Evolutionary conservation across 2,888 invertebrate genomes (phyloP).

Genomic region (Hirtodrosophila alboralis): DNA sequence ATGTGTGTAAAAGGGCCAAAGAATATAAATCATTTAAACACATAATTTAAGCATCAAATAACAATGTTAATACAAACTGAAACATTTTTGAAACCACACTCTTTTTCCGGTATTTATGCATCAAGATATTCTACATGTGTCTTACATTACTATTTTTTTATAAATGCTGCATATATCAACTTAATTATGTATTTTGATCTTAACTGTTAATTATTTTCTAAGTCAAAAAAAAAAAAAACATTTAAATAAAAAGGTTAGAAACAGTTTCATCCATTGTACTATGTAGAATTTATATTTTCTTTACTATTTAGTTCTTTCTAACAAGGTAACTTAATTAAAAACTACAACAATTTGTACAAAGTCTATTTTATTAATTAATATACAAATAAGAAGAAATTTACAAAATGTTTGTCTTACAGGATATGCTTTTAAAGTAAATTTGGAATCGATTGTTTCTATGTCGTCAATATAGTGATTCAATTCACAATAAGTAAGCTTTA

Average conservation of each 20-base stretch:
- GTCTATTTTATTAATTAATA: too few species aligned
- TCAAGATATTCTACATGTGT: slow-evolving; percentile 58
- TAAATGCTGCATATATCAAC: slow-evolving; percentile 43
- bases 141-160: slow-evolving; percentile 55
- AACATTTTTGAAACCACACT: slow-evolving; percentile 36
- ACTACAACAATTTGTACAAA: too few species aligned
- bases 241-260: slow-evolving; percentile 63
- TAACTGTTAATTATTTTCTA: slow-evolving; percentile 74
- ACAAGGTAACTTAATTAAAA: too few species aligned
- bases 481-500: too few species aligned
- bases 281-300: slow-evolving; percentile 1
- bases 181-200: slow-evolving; percentile 56
- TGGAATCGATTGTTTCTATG: too few species aligned
- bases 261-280: slow-evolving; percentile 42
- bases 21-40: slow-evolving; percentile 38
- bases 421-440: too few species aligned
- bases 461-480: too few species aligned
- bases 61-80: slow-evolving; percentile 35
- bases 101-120: slow-evolving; percentile 48
- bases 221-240: slow-evolving; percentile 50
- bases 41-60: slow-evolving; percentile 24
- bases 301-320: too few species aligned
- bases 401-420: too few species aligned
- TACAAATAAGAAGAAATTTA: too few species aligned
- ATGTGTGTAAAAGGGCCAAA: slow-evolving; percentile 56